Evolutionary conservation across 2,888 invertebrate genomes (phyloP).

Genomic region (Drosophila flavopinicola): DNA sequence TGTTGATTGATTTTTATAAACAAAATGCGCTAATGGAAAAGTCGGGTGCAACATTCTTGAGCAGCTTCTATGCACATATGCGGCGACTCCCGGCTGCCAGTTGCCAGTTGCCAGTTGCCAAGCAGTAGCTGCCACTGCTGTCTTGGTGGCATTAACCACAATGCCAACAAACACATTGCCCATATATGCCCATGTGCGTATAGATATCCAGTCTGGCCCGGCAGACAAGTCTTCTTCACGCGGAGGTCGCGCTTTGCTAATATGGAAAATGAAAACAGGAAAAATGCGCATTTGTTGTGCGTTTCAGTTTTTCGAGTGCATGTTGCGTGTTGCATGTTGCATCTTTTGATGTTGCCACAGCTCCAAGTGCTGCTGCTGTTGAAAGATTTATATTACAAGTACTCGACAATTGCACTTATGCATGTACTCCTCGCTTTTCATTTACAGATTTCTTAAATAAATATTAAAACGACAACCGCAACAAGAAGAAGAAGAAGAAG

Average conservation of each 20-base stretch:
- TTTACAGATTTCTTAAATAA: conserved; percentile 69
- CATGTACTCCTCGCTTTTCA: conserved; percentile 44
- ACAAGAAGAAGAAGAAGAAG: conserved; percentile 44
- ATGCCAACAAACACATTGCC: conserved; percentile 59
- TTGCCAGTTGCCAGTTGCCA: conserved; percentile 23
- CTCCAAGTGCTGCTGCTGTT: conserved; percentile 26
- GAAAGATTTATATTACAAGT: conserved; percentile 58
- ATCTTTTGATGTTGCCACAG: conserved; percentile 21
- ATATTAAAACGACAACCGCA: conserved; percentile 56
- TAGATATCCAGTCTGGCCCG: conserved; percentile 23
- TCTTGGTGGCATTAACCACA: conserved; percentile 73
- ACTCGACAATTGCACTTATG: conserved; percentile 27
- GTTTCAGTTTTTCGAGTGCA: conserved; percentile 37
- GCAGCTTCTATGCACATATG: conserved; percentile 38
- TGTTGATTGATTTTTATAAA: conserved; percentile 80
- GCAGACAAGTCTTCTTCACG: conserved; percentile 27
- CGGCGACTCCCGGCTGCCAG: conserved; percentile 44
- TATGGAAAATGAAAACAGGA: conserved; percentile 81
- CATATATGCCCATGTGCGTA: conserved; percentile 60
- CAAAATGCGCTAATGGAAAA: conserved; percentile 75
- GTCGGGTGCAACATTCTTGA: conserved; percentile 72
- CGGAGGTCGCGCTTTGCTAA: conserved; percentile 69
- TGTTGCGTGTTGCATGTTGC: conserved; percentile 35
- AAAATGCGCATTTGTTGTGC: conserved; percentile 63
- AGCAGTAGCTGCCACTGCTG: conserved; percentile 23